These are phyloP conservation scores for Ormyrus nitidulus DNA, from an alignment of 2,888 invertebrate species.

Conservation along the genomic window DNA sequence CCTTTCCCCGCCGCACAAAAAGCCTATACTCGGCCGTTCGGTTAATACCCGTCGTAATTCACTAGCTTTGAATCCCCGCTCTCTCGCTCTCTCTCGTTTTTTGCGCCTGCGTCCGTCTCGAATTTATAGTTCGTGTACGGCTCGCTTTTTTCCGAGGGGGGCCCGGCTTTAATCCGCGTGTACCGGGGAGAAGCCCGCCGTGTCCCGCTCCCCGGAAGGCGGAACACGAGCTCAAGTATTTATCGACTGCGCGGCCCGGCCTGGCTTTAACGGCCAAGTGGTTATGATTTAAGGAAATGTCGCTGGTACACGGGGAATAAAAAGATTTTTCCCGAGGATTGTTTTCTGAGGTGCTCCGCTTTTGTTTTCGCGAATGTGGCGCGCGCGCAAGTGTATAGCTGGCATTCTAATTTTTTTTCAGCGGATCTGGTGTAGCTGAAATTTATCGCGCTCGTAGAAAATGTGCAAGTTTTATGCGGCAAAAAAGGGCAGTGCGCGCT, in stretches of 20 bases:
- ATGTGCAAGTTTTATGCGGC: too few relatives aligned
- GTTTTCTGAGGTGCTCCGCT: not conserved
- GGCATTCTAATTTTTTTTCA: too few relatives aligned
- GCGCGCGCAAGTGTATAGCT: too few relatives aligned
- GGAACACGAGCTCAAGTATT: constrained; percentile 41
- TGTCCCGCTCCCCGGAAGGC: constrained; percentile 23
- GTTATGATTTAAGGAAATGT: constrained; percentile 48
- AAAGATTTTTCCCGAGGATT: constrained; percentile 6
- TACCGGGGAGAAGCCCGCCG: not conserved
- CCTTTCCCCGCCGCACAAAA: not conserved
- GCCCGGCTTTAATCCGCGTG: constrained; percentile 42
- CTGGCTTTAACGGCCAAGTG: constrained; percentile 23
- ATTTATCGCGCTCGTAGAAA: too few relatives aligned
- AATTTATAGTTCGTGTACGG: constrained; percentile 36
- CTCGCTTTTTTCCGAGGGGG: not conserved
- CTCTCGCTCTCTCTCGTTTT: constrained; percentile 11
- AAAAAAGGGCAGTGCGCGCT: too few relatives aligned
- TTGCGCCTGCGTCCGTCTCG: not conserved
- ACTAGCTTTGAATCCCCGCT: constrained; percentile 39
- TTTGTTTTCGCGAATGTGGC: too few relatives aligned
- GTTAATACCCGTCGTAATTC: constrained; percentile 44
- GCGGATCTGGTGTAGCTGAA: too few relatives aligned
- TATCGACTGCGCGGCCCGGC: constrained; percentile 32
- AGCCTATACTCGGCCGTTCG: not conserved
- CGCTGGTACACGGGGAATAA: constrained; percentile 5